Evolutionary conservation across 2,113 vertebrate genomes (phyloP).

Genomic region (Crypturellus undulatus): DNA sequence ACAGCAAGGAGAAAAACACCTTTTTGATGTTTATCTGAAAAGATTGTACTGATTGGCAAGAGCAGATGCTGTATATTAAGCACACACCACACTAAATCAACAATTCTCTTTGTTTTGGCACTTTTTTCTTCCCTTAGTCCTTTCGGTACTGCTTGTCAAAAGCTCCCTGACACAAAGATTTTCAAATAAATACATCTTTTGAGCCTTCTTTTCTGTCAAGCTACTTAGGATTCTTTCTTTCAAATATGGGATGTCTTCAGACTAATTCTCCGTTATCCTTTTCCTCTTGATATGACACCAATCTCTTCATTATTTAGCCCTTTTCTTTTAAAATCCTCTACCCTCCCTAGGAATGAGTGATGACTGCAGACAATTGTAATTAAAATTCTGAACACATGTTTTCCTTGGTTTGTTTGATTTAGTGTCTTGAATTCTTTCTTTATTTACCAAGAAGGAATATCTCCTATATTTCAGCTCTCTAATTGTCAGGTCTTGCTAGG

Average conservation of each 20-base stretch:
- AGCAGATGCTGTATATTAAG: slow-evolving; percentile 32
- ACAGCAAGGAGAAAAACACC: background rate
- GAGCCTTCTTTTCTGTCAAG: slow-evolving; percentile 5
- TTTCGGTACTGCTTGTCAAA: slow-evolving; percentile 45
- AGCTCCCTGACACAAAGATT: slow-evolving; percentile 8
- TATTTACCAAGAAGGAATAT: slow-evolving; percentile 46
- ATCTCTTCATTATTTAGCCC: slow-evolving; percentile 26
- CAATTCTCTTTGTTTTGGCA: slow-evolving; percentile 59
- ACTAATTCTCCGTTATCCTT: background rate
- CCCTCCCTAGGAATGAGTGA: background rate
- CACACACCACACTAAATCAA: slow-evolving; percentile 14
- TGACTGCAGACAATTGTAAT: slow-evolving; percentile 14
- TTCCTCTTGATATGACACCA: background rate
- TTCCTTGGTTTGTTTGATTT: slow-evolving; percentile 36
- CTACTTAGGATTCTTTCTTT: slow-evolving; percentile 34
- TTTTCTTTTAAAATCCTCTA: background rate
- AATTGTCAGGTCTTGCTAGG: slow-evolving; percentile 50
- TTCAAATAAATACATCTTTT: slow-evolving; percentile 54
- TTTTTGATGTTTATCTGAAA: slow-evolving; percentile 42
- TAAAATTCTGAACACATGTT: slow-evolving; percentile 46
- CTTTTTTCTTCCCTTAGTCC: slow-evolving; percentile 20
- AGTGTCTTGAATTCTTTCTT: background rate
- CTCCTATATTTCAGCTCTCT: slow-evolving; percentile 56
- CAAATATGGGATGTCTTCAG: background rate
- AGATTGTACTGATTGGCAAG: background rate